These are phyloP conservation scores for Periplaneta americana DNA, from an alignment of 1,140 invertebrate species.

Conservation along the genomic window DNA sequence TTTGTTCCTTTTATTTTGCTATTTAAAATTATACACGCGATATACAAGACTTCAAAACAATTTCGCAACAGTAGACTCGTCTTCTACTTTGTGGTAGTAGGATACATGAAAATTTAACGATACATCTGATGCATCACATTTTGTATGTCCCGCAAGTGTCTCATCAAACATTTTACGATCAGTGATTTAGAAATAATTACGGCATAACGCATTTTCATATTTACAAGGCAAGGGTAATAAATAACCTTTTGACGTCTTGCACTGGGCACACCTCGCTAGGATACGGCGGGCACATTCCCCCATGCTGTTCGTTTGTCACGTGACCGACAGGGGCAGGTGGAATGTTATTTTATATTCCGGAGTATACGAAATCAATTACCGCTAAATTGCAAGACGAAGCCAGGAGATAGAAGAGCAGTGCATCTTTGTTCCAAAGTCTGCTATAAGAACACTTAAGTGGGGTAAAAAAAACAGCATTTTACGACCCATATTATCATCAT, in stretches of 20 bases:
- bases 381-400: background rate
- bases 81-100: background rate
- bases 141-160: background rate
- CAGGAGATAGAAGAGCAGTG: background rate
- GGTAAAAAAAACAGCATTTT: background rate
- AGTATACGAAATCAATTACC: background rate
- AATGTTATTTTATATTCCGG: background rate
- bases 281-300: background rate
- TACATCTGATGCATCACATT: background rate
- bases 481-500: no score
- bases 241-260: background rate
- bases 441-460: background rate
- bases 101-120: background rate
- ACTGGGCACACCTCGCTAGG: background rate
- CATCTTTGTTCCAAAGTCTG: background rate
- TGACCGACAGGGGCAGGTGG: background rate
- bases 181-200: no score
- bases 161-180: background rate
- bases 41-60: no score
- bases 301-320: background rate
- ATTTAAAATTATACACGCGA: no score
- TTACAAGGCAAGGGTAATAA: background rate
- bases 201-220: no score
- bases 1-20: no score
- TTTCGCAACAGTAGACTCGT: no score